These are phyloP conservation scores for Oenanthe melanoleuca DNA, from an alignment of 2,113 vertebrate genomes.

Conservation along the genomic window DNA sequence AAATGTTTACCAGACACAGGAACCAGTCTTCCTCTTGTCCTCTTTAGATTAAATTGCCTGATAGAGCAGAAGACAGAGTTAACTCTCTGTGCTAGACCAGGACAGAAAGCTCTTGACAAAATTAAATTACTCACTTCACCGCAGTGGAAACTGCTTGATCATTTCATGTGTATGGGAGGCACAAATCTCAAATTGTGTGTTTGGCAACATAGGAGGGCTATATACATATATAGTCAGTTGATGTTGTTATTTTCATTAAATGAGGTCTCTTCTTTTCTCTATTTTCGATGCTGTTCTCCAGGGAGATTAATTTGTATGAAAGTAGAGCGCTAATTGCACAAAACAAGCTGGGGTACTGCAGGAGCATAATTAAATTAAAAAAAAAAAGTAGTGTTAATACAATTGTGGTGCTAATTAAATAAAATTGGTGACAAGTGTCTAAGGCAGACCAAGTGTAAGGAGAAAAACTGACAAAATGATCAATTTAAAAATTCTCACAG, in stretches of 20 bases:
- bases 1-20: constrained; percentile 25
- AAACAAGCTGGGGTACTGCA: constrained; percentile 69
- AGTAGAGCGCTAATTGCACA: constrained; percentile 70
- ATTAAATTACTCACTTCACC: background rate
- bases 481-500: constrained; percentile 42
- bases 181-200: constrained; percentile 20
- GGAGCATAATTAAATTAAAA: constrained; percentile 70
- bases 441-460: constrained; percentile 56
- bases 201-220: constrained; percentile 42
- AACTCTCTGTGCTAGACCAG: background rate
- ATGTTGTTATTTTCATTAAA: constrained; percentile 63
- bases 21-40: constrained; percentile 31
- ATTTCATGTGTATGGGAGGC: background rate
- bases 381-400: constrained; percentile 68
- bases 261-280: constrained; percentile 60
- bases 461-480: constrained; percentile 68
- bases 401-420: constrained; percentile 75
- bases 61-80: constrained; percentile 22
- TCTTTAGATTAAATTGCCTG: constrained; percentile 48
- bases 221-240: constrained; percentile 6
- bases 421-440: constrained; percentile 71
- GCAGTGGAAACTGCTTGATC: background rate
- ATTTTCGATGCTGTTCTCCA: constrained; percentile 53
- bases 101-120: background rate
- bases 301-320: constrained; percentile 72